Conservation (phyloP, 2,888 invertebrate species). For the Pegoplata infirma region DNA sequence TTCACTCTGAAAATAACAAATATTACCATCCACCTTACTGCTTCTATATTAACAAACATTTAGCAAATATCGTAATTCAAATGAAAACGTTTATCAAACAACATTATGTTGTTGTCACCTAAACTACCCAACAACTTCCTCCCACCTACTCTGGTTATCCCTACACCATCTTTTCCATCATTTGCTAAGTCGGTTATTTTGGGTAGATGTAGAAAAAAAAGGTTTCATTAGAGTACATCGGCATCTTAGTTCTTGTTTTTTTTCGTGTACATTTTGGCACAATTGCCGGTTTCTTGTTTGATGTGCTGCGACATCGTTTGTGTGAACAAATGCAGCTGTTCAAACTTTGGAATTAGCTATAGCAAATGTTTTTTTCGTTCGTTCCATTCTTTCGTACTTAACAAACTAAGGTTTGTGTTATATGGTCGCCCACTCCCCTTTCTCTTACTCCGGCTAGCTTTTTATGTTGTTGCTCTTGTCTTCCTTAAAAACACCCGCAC, state of each 20-base stretch:
- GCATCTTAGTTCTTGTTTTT: constrained; percentile 15
- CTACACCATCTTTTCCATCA: background rate
- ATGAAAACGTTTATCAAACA: constrained; percentile 40
- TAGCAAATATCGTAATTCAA: constrained; percentile 37
- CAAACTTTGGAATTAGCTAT: constrained; percentile 65
- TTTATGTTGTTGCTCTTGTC: background rate
- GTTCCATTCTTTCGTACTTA: constrained; percentile 17
- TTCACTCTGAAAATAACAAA: no score
- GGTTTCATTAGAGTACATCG: no score
- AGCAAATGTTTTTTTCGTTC: constrained; percentile 59
- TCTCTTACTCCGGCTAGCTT: background rate
- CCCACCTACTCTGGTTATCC: background rate
- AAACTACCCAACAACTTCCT: constrained; percentile 5
- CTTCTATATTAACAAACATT: background rate
- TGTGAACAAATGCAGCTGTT: constrained; percentile 68
- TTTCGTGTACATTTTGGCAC: constrained; percentile 62
- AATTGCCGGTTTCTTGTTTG: constrained; percentile 65
- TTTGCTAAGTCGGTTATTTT: background rate
- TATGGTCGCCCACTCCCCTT: constrained; percentile 23
- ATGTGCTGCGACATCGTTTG: constrained; percentile 66
- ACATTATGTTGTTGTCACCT: constrained; percentile 31
- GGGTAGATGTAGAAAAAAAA: no score
- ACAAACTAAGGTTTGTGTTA: constrained; percentile 29
- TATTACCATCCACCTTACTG: no score
- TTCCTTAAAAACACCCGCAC: constrained; percentile 8